Percentiles rank a stretch among this genome's conserved stretches.
phyloP scores from a whole-genome alignment of 2,797 vertebrate species.

The Sebastes hopkinsi region DNA sequence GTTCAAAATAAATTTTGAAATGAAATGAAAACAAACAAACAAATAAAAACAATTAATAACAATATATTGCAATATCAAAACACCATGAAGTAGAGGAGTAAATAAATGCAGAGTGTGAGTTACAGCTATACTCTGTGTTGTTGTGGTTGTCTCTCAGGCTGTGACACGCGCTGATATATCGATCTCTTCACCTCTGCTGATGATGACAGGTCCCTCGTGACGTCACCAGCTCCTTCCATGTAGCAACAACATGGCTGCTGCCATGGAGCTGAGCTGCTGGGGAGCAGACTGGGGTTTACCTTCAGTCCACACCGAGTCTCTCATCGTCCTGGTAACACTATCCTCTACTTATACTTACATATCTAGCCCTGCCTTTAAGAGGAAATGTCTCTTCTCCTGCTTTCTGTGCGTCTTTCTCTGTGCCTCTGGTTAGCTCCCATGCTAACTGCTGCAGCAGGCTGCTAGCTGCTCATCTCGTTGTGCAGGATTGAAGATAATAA shows the following conservation, averaged over 20 bases:
- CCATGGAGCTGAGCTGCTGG: slow-evolving; percentile 96
- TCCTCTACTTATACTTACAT: background rate
- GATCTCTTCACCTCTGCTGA: background rate
- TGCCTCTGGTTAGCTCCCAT: slow-evolving; percentile 52
- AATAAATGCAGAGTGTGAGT: no score
- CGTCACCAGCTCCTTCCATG: slow-evolving; percentile 53
- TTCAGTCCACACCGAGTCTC: slow-evolving; percentile 91
- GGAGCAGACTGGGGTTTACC: slow-evolving; percentile 94
- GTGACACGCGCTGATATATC: no score
- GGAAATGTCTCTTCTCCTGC: background rate
- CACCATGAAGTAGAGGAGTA: no score
- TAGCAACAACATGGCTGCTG: slow-evolving; percentile 86
- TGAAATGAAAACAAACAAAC: no score
- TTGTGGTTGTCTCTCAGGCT: no score
- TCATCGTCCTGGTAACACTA: slow-evolving; percentile 90
- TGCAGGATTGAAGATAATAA: no score
- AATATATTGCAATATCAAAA: no score
- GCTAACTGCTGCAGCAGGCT: slow-evolving; percentile 54
- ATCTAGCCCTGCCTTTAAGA: background rate
- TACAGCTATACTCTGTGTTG: rapidly evolving
- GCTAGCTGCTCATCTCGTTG: background rate
- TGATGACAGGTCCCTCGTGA: slow-evolving; percentile 40
- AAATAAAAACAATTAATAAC: no score
- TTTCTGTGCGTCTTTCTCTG: background rate
- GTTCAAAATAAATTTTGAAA: no score